Conservation (phyloP, 92 coral and sea anemone species). For the Pocillopora meandrina region DNA sequence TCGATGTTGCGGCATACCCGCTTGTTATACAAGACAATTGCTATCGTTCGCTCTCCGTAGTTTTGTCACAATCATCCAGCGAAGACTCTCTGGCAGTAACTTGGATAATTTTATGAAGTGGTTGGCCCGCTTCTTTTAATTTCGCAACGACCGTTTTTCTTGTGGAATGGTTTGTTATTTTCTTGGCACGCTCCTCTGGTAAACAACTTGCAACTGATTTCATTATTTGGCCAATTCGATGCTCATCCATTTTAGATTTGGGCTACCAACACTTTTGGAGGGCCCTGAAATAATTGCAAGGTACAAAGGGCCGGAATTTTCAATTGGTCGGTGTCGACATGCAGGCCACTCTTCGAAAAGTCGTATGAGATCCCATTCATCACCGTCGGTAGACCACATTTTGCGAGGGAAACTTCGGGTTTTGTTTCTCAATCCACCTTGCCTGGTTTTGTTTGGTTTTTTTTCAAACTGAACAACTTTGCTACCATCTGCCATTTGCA, state of each 20-base stretch:
- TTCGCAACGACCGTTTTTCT: constrained; percentile 31
- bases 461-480: no score
- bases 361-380: no score
- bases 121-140: constrained; percentile 36
- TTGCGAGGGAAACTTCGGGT: no score
- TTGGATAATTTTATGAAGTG: constrained; percentile 34
- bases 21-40: constrained; percentile 45
- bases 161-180: constrained; percentile 15
- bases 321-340: background rate
- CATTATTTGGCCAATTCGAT: constrained; percentile 48
- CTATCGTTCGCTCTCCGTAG: constrained; percentile 26
- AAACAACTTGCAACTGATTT: constrained; percentile 45
- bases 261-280: no score
- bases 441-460: no score
- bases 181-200: constrained; percentile 20
- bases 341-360: constrained; percentile 26
- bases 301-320: constrained; percentile 43
- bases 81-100: constrained; percentile 56
- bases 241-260: background rate
- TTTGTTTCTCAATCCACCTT: no score
- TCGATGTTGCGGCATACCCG: constrained; percentile 15
- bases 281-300: no score
- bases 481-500: no score
- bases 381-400: no score
- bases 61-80: constrained; percentile 50